Evolutionary conservation across 2,888 invertebrate genomes (phyloP).

Genomic region (Caenorhabditis drosophilae): DNA sequence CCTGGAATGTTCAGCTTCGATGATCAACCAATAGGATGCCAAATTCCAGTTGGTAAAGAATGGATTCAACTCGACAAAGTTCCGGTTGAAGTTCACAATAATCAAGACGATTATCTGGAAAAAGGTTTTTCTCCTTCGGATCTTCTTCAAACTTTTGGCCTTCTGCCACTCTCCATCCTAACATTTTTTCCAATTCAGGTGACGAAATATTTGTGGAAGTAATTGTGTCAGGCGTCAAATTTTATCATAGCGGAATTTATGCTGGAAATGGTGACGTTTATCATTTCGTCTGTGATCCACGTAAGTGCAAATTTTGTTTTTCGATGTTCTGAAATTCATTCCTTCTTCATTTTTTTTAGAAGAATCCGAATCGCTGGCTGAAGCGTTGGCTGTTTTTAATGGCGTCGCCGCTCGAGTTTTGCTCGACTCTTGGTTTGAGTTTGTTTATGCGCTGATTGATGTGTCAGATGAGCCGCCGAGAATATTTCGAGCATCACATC

Average conservation of each 20-base stretch:
- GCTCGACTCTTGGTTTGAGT: slow-evolving; percentile 46
- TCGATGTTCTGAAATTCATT: neutral
- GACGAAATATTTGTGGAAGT: slow-evolving; percentile 56
- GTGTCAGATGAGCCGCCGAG: slow-evolving; percentile 26
- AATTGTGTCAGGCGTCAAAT: slow-evolving; percentile 43
- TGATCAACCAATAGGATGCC: slow-evolving; percentile 31
- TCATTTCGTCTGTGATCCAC: slow-evolving; percentile 51
- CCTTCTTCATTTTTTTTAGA: slow-evolving; percentile 14
- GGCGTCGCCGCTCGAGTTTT: slow-evolving; percentile 35
- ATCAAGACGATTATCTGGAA: slow-evolving; percentile 35
- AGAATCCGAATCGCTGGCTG: slow-evolving; percentile 39
- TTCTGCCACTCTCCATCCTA: neutral
- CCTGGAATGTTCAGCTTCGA: slow-evolving; percentile 38
- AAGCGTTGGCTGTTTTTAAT: slow-evolving; percentile 38
- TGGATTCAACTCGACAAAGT: slow-evolving; percentile 39
- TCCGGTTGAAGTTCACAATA: slow-evolving; percentile 33
- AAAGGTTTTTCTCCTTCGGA: too few relatives aligned
- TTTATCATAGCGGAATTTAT: slow-evolving; percentile 57
- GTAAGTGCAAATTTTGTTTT: slow-evolving; percentile 27
- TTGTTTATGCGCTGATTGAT: slow-evolving; percentile 40
- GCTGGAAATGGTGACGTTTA: slow-evolving; percentile 54
- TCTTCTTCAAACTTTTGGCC: too few relatives aligned
- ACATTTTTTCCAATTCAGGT: slow-evolving; percentile 12
- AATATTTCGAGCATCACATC: slow-evolving; percentile 44
- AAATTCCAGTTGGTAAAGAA: slow-evolving; percentile 39